A percentile compares a stretch with the other conserved stretches of the same genome.
Conservation (phyloP, 2,888 invertebrate species). For the Clitarchus hookeri region DNA sequence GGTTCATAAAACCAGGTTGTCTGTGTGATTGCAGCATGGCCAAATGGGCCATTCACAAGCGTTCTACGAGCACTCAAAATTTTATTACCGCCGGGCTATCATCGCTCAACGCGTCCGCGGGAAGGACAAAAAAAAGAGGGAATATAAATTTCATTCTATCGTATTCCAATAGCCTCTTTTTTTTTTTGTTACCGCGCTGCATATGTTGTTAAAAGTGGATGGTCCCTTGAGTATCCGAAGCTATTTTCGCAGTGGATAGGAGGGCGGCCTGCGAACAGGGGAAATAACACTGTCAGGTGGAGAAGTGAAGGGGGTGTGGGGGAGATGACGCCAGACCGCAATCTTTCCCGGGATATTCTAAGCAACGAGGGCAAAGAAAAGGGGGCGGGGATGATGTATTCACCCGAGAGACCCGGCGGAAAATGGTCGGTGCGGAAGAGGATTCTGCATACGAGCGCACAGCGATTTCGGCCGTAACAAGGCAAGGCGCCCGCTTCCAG, state of each 20-base stretch:
- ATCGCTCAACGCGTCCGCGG: constrained; percentile 12
- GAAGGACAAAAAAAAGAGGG: constrained; percentile 21
- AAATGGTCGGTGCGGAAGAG: constrained; percentile 10
- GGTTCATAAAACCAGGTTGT: constrained; percentile 18
- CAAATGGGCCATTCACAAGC: constrained; percentile 24
- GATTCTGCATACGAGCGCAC: constrained; percentile 14
- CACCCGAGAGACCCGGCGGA: constrained; percentile 2
- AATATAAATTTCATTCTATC: constrained; percentile 35
- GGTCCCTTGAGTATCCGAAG: constrained; percentile 4
- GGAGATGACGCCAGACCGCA: constrained; percentile 14
- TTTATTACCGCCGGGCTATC: constrained; percentile 21
- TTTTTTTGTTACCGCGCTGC: constrained; percentile 17
- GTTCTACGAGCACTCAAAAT: constrained; percentile 25
- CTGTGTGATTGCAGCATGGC: constrained; percentile 2
- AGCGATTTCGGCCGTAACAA: not conserved
- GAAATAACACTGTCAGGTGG: constrained; percentile 9
- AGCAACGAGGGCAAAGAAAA: not conserved
- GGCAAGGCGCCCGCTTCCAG: not conserved
- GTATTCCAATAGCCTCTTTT: constrained; percentile 31
- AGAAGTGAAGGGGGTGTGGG: not conserved
- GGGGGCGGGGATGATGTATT: not conserved
- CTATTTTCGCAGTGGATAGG: not conserved
- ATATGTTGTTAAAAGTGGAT: constrained; percentile 14
- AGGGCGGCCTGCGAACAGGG: constrained; percentile 3
- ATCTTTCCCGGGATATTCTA: constrained; percentile 8